Base-by-base conservation (phyloP, 2,113 vertebrate species). In the Ellobius talpinus region DNA sequence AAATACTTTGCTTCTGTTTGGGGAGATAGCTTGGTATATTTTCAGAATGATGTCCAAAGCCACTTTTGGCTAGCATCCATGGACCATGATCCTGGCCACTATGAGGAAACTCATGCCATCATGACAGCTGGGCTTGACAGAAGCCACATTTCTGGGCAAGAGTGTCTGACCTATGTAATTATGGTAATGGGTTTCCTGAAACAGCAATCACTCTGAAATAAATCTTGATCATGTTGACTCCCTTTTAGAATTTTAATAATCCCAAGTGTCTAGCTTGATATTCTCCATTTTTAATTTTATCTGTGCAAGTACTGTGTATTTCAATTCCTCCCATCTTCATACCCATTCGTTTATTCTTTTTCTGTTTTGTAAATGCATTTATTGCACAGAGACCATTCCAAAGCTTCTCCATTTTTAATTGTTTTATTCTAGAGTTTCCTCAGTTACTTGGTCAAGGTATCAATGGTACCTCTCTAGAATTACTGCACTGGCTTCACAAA, bases 161-260 rank as follows among this genome's bases (percentile, higher is more conserved):
- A 92, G 47, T 63, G 11, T 93, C 76, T 95, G 94, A 97, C 93
- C 89, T 85, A 98, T 98, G 97, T 96, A 97, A 96, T 98, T 96
- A 96, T 10, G 16, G 72, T 90, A 90, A 87, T 72, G 97, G 82
- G 65, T 97, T 96, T 98, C 66, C 91, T 98, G 70, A 97, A 98
- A 77, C 65, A 93, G 17, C n/a, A 95, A 47, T 96, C n/a, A 29
- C 6, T 9, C 12, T 50, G 65, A 95, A 96, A 47, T 65, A 58
- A 36, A 10, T 42, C 72, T 31, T 92, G 24, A 23, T 33, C 77
- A 23, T 58, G 70, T 78, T 84, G 8, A 24, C 13, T 90, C 21
- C 90, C 3, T 2, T 82, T 89, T 23, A 36, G 0, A 77, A 5
- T 50, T 73, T 55, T 76, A 78, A 6, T 13, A 19, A 0, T 31